Percentiles rank a stretch among this genome's conserved stretches.
Evolutionary conservation across 2,888 invertebrate species (phyloP).

Genomic region (Apeira syringaria): DNA sequence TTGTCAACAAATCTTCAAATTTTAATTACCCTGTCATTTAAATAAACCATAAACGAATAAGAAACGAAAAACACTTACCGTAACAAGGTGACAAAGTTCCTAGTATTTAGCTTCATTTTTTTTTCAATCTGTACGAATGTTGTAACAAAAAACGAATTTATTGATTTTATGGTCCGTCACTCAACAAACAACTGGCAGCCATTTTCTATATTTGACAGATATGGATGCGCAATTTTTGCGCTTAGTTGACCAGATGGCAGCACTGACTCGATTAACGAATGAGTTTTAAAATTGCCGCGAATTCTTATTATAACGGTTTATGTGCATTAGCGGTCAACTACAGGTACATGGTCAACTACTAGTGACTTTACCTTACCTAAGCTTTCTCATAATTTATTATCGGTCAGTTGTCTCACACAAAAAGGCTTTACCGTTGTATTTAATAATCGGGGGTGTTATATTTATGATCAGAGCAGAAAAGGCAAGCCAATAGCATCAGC

Average conservation of each 20-base stretch:
- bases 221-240: constrained; percentile 16
- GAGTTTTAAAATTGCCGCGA: constrained; percentile 18
- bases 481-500: too few species aligned
- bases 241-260: constrained; percentile 15
- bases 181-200: constrained; percentile 7
- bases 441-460: too few species aligned
- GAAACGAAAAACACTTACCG: constrained; percentile 28
- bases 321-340: constrained; percentile 21
- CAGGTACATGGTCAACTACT: constrained; percentile 16
- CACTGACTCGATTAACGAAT: constrained; percentile 20
- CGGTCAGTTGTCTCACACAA: too few species aligned
- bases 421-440: too few species aligned
- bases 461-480: too few species aligned
- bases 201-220: constrained; percentile 18
- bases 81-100: constrained; percentile 30
- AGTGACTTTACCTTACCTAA: constrained; percentile 5
- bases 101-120: constrained; percentile 24
- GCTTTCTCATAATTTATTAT: too few species aligned
- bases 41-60: constrained; percentile 25
- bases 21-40: constrained; percentile 20
- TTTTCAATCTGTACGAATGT: constrained; percentile 20
- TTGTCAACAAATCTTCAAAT: constrained; percentile 18
- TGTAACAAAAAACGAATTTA: constrained; percentile 21
- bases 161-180: constrained; percentile 15
- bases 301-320: constrained; percentile 23